These are phyloP conservation scores for Setophaga coronata DNA, from an alignment of 2,113 vertebrate species.

Conservation along the genomic window DNA sequence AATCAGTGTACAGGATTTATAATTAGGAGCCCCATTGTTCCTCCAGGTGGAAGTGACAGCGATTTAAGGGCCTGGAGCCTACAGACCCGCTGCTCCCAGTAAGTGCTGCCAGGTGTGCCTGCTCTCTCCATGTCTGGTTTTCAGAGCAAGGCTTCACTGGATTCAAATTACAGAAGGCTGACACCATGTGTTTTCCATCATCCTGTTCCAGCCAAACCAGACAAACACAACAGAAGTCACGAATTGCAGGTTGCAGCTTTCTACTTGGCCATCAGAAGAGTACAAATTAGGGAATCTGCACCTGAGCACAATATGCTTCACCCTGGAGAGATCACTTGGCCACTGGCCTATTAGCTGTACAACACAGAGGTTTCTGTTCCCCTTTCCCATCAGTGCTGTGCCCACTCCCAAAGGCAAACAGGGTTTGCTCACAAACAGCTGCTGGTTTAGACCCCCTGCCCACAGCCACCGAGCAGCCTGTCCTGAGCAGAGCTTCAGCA, in stretches of 20 bases:
- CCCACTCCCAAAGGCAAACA: background rate
- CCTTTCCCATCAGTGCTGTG: background rate
- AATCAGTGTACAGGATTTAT: background rate
- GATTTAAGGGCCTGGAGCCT: background rate
- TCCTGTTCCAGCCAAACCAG: background rate
- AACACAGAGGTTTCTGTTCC: background rate
- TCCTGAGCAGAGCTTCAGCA: background rate
- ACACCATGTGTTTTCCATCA: background rate
- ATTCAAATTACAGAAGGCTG: background rate
- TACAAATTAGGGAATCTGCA: background rate
- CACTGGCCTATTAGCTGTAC: background rate
- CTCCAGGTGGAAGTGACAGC: background rate
- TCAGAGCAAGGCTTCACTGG: background rate
- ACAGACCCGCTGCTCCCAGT: background rate
- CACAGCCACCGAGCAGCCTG: rapidly evolving
- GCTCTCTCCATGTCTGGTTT: slow-evolving; percentile 29
- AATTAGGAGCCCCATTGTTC: background rate
- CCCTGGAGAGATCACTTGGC: background rate
- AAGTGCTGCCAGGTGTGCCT: background rate
- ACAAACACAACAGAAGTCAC: background rate
- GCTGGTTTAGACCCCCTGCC: background rate
- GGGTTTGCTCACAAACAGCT: background rate
- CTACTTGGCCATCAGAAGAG: background rate
- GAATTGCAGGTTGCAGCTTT: background rate
- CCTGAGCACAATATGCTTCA: background rate